These are phyloP conservation scores for Trichogramma pretiosum DNA, from an alignment of 1,140 invertebrate genomes.

Conservation along the genomic window DNA sequence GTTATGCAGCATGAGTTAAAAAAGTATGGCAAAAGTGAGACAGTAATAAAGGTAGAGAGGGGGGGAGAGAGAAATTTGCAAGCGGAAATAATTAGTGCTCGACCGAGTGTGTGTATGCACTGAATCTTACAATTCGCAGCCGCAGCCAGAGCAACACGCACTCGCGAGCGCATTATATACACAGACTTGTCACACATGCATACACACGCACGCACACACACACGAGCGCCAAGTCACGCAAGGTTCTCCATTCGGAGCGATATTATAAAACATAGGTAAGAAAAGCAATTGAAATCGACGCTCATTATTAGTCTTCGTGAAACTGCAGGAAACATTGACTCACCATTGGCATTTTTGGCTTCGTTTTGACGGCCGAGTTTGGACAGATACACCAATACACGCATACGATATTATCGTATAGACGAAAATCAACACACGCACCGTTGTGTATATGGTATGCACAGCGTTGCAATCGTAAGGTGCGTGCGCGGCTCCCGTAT, in stretches of 20 bases:
- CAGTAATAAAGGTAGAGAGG: background rate
- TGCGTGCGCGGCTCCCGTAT: no score
- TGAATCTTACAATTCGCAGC: background rate
- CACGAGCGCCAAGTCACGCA: background rate
- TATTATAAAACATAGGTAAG: no score
- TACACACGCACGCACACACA: background rate
- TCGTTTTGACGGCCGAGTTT: slow-evolving; percentile 25
- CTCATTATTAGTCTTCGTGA: slow-evolving; percentile 7
- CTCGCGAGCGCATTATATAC: background rate
- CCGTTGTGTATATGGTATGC: no score
- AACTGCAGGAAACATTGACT: slow-evolving; percentile 14
- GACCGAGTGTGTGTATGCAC: no score
- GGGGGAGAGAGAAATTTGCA: background rate
- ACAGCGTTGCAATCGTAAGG: no score
- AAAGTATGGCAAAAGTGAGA: background rate
- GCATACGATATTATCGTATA: no score
- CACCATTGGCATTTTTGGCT: slow-evolving; percentile 38
- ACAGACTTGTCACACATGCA: background rate
- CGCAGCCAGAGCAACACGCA: background rate
- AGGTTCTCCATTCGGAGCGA: no score
- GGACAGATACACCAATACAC: no score
- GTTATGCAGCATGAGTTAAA: background rate
- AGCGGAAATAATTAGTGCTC: no score
- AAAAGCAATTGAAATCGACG: no score
- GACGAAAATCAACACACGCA: no score